Conservation (phyloP, 2,113 vertebrate species). For the Sitta europaea region DNA sequence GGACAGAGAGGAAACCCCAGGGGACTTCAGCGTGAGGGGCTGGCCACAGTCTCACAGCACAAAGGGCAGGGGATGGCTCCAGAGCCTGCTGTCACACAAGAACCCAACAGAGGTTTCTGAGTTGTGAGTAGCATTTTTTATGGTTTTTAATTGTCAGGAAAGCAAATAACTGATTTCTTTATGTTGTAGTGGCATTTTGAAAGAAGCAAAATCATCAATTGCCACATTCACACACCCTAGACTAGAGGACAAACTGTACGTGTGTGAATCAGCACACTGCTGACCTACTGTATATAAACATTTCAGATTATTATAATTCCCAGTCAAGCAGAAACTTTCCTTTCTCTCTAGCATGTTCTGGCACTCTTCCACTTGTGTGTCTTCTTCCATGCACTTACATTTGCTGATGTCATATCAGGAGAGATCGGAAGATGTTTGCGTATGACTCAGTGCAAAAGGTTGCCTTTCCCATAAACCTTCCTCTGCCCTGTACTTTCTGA, state of each 20-base stretch:
- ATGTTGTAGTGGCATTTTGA: not conserved
- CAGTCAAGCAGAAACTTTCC: not conserved
- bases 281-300: not conserved
- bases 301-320: not conserved
- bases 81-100: not conserved
- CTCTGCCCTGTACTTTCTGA: not conserved
- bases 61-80: not conserved
- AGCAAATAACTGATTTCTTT: not conserved
- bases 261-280: not conserved
- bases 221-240: not conserved
- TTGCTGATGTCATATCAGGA: not conserved
- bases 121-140: not conserved
- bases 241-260: not conserved
- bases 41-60: not conserved
- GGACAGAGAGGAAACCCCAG: accelerated
- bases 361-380: not conserved
- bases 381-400: not conserved
- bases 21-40: accelerated
- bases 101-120: not conserved
- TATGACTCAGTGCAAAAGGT: not conserved
- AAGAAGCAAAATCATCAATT: not conserved
- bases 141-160: not conserved
- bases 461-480: not conserved
- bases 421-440: not conserved
- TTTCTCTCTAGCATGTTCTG: not conserved